Percentiles rank a stretch among this genome's conserved stretches.
Conservation (phyloP, 2,888 invertebrate genomes). For the Cantharis rufa region DNA sequence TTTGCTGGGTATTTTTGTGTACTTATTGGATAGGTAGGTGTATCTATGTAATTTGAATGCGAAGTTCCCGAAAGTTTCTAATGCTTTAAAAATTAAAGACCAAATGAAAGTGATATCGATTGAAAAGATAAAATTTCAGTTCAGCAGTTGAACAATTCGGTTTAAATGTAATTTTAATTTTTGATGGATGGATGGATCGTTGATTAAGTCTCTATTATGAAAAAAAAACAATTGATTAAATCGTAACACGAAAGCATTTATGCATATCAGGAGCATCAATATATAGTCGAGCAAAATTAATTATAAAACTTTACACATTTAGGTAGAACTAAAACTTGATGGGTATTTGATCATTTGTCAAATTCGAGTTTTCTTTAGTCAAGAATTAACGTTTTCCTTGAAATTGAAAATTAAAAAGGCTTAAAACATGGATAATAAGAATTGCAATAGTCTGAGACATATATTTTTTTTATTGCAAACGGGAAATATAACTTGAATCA, state of each 20-base stretch:
- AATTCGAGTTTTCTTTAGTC: background rate
- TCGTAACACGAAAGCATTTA: background rate
- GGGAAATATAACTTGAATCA: background rate
- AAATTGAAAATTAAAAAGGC: background rate
- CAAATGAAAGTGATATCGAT: background rate
- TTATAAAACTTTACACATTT: background rate
- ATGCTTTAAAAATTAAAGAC: background rate
- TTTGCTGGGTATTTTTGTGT: background rate
- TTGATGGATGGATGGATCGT: background rate
- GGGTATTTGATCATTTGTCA: background rate
- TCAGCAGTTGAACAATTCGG: background rate
- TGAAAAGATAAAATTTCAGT: background rate
- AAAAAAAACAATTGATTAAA: background rate
- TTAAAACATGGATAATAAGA: background rate
- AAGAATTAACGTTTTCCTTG: background rate
- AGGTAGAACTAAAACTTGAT: background rate
- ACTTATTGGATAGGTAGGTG: background rate
- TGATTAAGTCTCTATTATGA: background rate
- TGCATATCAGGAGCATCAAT: background rate
- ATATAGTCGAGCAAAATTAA: background rate
- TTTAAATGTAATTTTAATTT: background rate
- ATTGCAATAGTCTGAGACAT: no score
- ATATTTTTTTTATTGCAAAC: background rate
- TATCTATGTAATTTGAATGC: background rate
- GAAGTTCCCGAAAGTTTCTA: background rate